Base-by-base conservation (phyloP, 2,113 vertebrate species). In the Corythoichthys haematopterus region DNA sequence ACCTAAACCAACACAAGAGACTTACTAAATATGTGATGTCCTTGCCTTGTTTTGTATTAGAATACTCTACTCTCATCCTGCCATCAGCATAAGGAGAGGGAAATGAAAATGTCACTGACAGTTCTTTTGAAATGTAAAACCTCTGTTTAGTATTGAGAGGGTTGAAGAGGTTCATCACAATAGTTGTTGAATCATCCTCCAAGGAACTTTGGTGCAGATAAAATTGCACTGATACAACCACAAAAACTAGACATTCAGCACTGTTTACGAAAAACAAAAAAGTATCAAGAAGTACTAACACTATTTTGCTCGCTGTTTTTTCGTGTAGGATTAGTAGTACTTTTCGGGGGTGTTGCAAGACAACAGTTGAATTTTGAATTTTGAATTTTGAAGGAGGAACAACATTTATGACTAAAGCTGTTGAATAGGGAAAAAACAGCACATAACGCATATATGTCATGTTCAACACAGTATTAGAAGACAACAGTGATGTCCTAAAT, bases 1-100 rank as follows among this genome's bases (percentile, higher is more conserved):
- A 82, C 79, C 72, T 66, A 62, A 80, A 67, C 51, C 35, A 64
- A 56, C 70, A 64, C 69, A 40, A 20, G 57, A 73, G 61, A 65
- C 3, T 2, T 28, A 50, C 55, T 47, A 64, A 75, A 75, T 35
- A 58, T 74, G 76, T 74, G 16, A 46, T 46, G 40, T 46, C 60
- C 40, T 62, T 28, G 40, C 43, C n/a, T n/a, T 43, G 2, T 47
- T 46, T 33, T 62, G 11, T 46, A 28, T 14, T 45, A 12, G 20
- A 62, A 33, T 13, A 47, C 28, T 40, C 5, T 13, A 47, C 28
- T 40, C 11, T 11, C 20, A 33, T 7, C n/a, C 43, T 62, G 7
- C 12, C 11, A 13, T 46, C 28, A 36, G 53, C 11, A 20, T 62
- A n/a, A 57, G 55, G 58, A 20, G 58, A 38, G 0, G 38, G 38